phyloP scores from a whole-genome alignment of 2,888 invertebrate genomes.

The Cistogaster globosa region DNA sequence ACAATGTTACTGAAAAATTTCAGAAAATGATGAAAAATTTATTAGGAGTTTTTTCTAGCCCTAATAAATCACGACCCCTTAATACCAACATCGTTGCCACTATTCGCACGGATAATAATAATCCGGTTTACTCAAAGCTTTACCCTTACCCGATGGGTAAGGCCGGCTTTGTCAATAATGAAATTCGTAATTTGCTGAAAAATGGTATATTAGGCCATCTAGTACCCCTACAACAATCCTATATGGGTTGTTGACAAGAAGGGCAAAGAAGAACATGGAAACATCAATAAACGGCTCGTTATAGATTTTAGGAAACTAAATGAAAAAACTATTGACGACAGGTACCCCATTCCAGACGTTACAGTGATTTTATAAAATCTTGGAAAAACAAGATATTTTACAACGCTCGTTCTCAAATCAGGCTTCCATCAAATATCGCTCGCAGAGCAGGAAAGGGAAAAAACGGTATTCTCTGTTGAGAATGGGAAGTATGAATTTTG shows the following conservation, averaged over 20 bases:
- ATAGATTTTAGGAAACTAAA: constrained; percentile 44
- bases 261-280: constrained; percentile 21
- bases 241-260: constrained; percentile 40
- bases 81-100: constrained; percentile 54
- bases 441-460: constrained; percentile 7
- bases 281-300: constrained; percentile 30
- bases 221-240: constrained; percentile 42
- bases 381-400: constrained; percentile 32
- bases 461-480: constrained; percentile 34
- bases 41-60: constrained; percentile 45
- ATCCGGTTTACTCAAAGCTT: constrained; percentile 48
- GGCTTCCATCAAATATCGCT: constrained; percentile 24
- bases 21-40: constrained; percentile 11
- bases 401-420: constrained; percentile 39
- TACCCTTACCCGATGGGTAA: constrained; percentile 51
- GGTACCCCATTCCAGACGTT: constrained; percentile 30
- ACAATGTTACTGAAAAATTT: constrained; percentile 15
- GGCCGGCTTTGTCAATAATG: constrained; percentile 39
- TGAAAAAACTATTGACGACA: constrained; percentile 18
- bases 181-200: constrained; percentile 31
- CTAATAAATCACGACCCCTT: constrained; percentile 42
- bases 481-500: constrained; percentile 68
- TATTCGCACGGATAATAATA: constrained; percentile 43
- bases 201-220: constrained; percentile 35
- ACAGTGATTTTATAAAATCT: constrained; percentile 18